Conservation (phyloP, 2,888 invertebrate species). For the Dugesia japonica region DNA sequence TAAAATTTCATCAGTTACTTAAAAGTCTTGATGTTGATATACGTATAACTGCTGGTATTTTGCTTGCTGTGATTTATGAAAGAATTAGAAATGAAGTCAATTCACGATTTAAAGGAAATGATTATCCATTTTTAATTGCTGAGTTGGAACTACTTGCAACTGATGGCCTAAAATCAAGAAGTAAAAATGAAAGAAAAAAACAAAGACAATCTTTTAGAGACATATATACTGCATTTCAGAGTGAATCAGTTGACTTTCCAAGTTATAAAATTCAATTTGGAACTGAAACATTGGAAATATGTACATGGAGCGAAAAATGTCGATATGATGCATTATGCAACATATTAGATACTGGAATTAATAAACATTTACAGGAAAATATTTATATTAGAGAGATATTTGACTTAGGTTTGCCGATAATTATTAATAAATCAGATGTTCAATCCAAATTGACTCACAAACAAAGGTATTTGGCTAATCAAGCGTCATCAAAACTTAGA, state of each 20-base stretch:
- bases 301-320: background rate
- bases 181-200: slow-evolving; percentile 1
- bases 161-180: background rate
- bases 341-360: background rate
- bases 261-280: background rate
- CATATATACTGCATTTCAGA: background rate
- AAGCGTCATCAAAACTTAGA: background rate
- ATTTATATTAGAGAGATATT: slow-evolving; percentile 14
- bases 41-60: background rate
- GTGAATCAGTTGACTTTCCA: background rate
- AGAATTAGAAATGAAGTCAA: background rate
- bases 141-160: background rate
- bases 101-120: background rate
- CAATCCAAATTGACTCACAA: background rate
- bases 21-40: slow-evolving; percentile 9
- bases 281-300: background rate
- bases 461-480: slow-evolving; percentile 10
- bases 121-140: background rate
- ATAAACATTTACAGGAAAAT: slow-evolving; percentile 5
- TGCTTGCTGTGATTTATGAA: slow-evolving; percentile 1
- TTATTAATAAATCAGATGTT: background rate
- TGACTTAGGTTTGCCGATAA: background rate
- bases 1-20: background rate
- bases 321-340: background rate
- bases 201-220: slow-evolving; percentile 8